These are phyloP conservation scores for Barnardius zonarius DNA, from an alignment of 2,113 vertebrate species.

Conservation along the genomic window DNA sequence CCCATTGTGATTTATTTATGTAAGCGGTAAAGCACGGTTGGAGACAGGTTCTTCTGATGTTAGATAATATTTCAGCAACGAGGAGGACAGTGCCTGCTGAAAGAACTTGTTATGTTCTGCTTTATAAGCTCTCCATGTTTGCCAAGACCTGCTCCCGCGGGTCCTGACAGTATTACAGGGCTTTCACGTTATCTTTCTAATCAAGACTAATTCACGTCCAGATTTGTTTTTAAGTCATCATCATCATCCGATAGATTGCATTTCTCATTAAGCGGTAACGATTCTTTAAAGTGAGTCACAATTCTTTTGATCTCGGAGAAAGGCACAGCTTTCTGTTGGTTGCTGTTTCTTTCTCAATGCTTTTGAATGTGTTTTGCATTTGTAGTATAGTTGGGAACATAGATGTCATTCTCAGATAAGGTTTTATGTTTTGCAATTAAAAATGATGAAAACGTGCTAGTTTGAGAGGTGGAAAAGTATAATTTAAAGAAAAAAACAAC, in stretches of 20 bases:
- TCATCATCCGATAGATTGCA: not conserved
- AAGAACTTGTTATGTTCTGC: not conserved
- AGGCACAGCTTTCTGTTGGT: not conserved
- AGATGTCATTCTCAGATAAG: not conserved
- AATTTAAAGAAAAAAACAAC: not conserved
- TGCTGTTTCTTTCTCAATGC: not conserved
- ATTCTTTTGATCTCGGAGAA: not conserved
- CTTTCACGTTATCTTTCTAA: not conserved
- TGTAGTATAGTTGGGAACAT: not conserved
- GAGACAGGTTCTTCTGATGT: not conserved
- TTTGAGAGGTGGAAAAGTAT: not conserved
- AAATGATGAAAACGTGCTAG: not conserved
- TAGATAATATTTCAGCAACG: not conserved
- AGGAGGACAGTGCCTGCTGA: not conserved
- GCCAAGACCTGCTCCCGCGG: not conserved
- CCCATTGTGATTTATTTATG: not conserved
- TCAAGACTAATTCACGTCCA: not conserved
- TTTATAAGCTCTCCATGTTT: not conserved
- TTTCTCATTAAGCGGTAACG: not conserved
- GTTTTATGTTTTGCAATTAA: slow-evolving; percentile 1
- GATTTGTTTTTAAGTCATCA: not conserved
- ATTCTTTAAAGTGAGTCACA: not conserved
- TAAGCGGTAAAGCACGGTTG: not conserved
- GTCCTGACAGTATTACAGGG: not conserved
- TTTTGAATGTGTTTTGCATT: not conserved